These are phyloP conservation scores for Chymomyza amoena DNA, from an alignment of 2,888 invertebrate genomes.

Conservation along the genomic window DNA sequence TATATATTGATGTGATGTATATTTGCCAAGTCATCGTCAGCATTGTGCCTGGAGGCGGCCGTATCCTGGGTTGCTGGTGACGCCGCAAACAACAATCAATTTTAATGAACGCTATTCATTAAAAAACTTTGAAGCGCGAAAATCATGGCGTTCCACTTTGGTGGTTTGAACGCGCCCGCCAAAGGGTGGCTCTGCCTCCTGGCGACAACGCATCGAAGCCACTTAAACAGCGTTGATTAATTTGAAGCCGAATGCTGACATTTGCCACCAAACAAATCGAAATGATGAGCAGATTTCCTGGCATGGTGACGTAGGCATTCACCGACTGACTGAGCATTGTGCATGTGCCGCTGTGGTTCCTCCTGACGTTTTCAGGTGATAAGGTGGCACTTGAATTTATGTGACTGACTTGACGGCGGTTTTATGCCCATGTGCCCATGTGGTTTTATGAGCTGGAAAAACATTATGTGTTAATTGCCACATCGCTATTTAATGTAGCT, in stretches of 20 bases:
- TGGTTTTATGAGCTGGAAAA: constrained; percentile 30
- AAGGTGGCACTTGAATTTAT: constrained; percentile 38
- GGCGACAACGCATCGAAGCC: constrained; percentile 52
- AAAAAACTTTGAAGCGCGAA: constrained; percentile 57
- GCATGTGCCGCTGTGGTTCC: background rate
- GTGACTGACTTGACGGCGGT: constrained; percentile 49
- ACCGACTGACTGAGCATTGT: background rate
- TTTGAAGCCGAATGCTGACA: constrained; percentile 69
- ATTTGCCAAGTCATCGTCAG: constrained; percentile 58
- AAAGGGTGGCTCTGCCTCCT: constrained; percentile 15
- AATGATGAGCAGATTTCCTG: background rate
- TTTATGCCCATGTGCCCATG: constrained; percentile 27
- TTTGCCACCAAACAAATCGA: constrained; percentile 54
- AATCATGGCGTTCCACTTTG: constrained; percentile 38
- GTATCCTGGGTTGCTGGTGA: constrained; percentile 1
- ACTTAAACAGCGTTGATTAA: constrained; percentile 67
- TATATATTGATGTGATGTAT: no score
- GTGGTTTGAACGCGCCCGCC: background rate
- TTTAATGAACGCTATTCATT: constrained; percentile 72
- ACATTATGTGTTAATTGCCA: constrained; percentile 50
- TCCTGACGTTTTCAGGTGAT: constrained; percentile 15
- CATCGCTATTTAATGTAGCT: constrained; percentile 52
- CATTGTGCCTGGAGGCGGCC: background rate
- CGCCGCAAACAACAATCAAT: constrained; percentile 68
- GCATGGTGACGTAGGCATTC: background rate